Evolutionary conservation across 1,140 invertebrate species (phyloP).

Genomic region (Pygmarrhopalites habei): DNA sequence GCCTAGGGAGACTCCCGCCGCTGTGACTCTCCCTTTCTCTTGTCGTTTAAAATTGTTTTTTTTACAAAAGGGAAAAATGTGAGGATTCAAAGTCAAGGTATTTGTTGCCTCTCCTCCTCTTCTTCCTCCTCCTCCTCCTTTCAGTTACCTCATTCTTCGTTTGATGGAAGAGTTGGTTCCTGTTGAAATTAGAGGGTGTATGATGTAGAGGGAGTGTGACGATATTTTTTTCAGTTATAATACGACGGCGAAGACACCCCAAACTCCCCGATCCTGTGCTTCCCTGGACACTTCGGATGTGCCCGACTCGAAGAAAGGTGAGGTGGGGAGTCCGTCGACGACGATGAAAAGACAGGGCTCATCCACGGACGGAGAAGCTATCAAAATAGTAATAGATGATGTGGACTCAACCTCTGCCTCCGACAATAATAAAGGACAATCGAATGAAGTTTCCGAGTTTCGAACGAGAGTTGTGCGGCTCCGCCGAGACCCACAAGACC

Average conservation of each 20-base stretch:
- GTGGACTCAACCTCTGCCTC: constrained; percentile 58
- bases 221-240: constrained; percentile 27
- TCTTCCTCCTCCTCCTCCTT: too few species aligned
- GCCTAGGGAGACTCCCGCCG: too few species aligned
- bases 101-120: too few species aligned
- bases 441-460: constrained; percentile 42
- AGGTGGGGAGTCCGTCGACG: not conserved
- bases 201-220: too few species aligned
- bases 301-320: not conserved
- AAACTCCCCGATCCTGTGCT: constrained; percentile 32
- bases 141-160: too few species aligned
- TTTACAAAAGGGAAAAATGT: too few species aligned
- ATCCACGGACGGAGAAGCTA: constrained; percentile 74
- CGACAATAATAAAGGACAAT: constrained; percentile 51
- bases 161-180: too few species aligned
- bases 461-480: constrained; percentile 52
- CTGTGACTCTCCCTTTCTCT: too few species aligned
- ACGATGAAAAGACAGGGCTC: constrained; percentile 58
- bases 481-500: constrained; percentile 69
- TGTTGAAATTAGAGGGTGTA: too few species aligned
- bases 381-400: constrained; percentile 86
- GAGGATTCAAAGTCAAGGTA: too few species aligned
- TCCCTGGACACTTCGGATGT: constrained; percentile 30
- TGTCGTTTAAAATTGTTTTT: too few species aligned
- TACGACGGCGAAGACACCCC: constrained; percentile 29